These are phyloP conservation scores for Trachelus stipa DNA, from an alignment of 2,888 invertebrate genomes.

Conservation along the genomic window DNA sequence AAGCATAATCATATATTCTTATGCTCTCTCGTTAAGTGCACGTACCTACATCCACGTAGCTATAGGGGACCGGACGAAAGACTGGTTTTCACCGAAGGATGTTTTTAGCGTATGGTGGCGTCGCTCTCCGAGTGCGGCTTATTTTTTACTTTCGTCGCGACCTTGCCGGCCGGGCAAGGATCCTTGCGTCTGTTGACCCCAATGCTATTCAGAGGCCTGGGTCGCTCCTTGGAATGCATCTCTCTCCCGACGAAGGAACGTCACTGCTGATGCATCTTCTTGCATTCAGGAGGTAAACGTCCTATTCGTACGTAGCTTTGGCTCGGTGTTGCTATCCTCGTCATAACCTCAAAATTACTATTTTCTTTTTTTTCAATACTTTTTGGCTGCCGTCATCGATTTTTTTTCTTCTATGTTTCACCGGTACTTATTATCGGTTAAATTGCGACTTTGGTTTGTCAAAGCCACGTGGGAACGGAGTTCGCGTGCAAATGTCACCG, in stretches of 20 bases:
- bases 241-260: not conserved
- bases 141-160: conserved; percentile 56
- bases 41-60: not conserved
- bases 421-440: not conserved
- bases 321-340: not conserved
- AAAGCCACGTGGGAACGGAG: not conserved
- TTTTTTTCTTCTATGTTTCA: not conserved
- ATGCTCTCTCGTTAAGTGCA: not conserved
- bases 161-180: conserved; percentile 61
- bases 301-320: conserved; percentile 16
- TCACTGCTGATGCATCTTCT: conserved; percentile 19
- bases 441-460: not conserved
- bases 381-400: not conserved
- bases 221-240: conserved; percentile 4
- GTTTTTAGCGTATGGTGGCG: conserved; percentile 40
- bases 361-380: not conserved
- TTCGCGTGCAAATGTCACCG: not conserved
- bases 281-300: conserved; percentile 39
- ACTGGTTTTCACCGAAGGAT: conserved; percentile 56
- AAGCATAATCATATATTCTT: not conserved
- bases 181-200: conserved; percentile 60
- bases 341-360: not conserved
- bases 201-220: conserved; percentile 10
- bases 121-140: conserved; percentile 37
- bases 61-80: conserved; percentile 37